Conservation (phyloP, 2,113 vertebrate genomes). For the Mormoops blainvillei region DNA sequence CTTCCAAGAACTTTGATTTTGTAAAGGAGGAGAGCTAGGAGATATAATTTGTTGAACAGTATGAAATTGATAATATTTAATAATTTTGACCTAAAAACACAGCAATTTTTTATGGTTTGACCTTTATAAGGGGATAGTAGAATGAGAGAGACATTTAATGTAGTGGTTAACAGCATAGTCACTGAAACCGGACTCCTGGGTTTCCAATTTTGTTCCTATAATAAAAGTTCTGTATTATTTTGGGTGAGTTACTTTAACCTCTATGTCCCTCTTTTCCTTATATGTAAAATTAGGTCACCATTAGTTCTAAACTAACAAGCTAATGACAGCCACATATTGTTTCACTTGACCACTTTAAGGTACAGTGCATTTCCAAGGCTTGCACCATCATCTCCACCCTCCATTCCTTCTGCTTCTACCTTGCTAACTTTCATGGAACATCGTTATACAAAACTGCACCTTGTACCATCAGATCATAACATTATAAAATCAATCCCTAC, state of each 20-base stretch:
- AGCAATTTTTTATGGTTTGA: neutral
- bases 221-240: neutral
- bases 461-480: neutral
- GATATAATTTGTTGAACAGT: neutral
- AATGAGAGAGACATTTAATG: neutral
- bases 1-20: neutral
- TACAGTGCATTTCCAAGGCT: neutral
- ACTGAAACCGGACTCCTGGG: neutral
- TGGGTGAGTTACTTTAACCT: neutral
- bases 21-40: neutral
- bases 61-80: neutral
- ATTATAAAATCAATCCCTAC: neutral
- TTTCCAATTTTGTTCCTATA: neutral
- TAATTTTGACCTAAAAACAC: neutral
- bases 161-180: neutral
- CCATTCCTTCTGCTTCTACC: neutral
- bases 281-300: neutral
- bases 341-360: neutral
- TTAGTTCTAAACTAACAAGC: neutral
- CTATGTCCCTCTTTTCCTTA: neutral
- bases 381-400: rapidly evolving
- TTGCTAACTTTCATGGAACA: neutral
- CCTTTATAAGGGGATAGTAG: no score
- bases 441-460: neutral
- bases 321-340: neutral